These are phyloP conservation scores for Leucania comma DNA, from an alignment of 2,888 invertebrate genomes.

Conservation along the genomic window DNA sequence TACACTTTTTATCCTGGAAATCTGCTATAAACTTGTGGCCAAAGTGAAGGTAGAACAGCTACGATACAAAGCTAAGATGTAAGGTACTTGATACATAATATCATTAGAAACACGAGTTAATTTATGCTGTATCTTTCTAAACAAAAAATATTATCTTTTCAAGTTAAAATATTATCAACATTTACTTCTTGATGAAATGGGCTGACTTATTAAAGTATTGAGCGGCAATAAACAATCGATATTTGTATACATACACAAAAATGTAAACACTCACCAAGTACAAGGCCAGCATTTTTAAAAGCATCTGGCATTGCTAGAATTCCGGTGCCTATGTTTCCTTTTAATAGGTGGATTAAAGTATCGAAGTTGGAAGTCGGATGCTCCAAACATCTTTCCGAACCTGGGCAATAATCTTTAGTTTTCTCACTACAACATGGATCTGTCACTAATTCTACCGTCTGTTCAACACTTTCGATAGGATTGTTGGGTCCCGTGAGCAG, in stretches of 20 bases:
- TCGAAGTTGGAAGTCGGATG: constrained; percentile 96
- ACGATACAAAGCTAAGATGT: background rate
- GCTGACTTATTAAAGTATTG: constrained; percentile 2
- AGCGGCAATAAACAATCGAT: constrained; percentile 23
- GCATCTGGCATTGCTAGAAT: constrained; percentile 99
- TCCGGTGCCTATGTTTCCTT: constrained; percentile 96
- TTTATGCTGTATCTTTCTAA: no score
- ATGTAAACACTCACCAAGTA: constrained; percentile 91
- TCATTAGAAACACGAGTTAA: no score
- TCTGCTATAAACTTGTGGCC: background rate
- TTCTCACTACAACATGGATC: constrained; percentile 76
- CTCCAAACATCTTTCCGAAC: constrained; percentile 93
- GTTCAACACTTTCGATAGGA: constrained; percentile 79
- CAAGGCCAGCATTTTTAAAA: constrained; percentile 97
- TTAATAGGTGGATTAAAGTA: constrained; percentile 93
- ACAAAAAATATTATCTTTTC: background rate
- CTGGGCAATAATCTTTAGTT: constrained; percentile 89
- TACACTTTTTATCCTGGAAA: background rate
- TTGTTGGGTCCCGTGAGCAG: constrained; percentile 88
- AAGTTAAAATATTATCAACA: background rate
- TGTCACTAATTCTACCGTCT: constrained; percentile 80
- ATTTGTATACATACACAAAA: constrained; percentile 27
- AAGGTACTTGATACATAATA: background rate
- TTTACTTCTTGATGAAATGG: background rate
- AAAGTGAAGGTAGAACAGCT: background rate